These are phyloP conservation scores for Cryptocheilus praepositus DNA, from an alignment of 2,888 invertebrate genomes.

Conservation along the genomic window DNA sequence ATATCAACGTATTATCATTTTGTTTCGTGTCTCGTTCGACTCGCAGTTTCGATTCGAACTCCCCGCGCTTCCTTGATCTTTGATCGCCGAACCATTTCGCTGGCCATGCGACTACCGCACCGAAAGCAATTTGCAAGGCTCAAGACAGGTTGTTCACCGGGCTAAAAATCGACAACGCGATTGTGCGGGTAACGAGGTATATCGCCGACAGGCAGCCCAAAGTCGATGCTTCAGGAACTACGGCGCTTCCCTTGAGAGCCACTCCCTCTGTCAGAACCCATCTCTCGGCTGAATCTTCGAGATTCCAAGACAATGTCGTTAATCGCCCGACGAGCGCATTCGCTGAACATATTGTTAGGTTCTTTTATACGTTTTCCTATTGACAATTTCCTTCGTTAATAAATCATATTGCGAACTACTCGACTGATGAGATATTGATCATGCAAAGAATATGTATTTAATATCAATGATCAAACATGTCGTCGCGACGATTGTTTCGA, in stretches of 20 bases:
- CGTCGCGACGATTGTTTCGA: too few species aligned
- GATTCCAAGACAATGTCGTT: conserved; percentile 11
- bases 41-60: too few species aligned
- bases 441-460: too few species aligned
- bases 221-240: conserved; percentile 22
- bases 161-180: conserved; percentile 61
- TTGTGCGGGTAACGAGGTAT: conserved; percentile 63
- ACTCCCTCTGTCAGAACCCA: conserved; percentile 23
- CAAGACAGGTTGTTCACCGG: conserved; percentile 38
- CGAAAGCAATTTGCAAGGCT: conserved; percentile 50
- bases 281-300: conserved; percentile 32
- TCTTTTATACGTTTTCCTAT: too few species aligned
- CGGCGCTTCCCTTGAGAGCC: conserved; percentile 20
- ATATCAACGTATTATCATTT: neutral
- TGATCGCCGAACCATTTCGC: conserved; percentile 53
- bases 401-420: too few species aligned
- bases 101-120: conserved; percentile 50
- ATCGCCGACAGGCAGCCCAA: conserved; percentile 40
- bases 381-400: too few species aligned
- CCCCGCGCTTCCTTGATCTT: conserved; percentile 48
- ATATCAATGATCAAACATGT: too few species aligned
- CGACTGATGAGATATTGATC: too few species aligned
- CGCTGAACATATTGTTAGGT: too few species aligned
- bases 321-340: too few species aligned
- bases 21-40: neutral